These are phyloP conservation scores for Aphodius granarius DNA, from an alignment of 2,888 invertebrate genomes.

Conservation along the genomic window DNA sequence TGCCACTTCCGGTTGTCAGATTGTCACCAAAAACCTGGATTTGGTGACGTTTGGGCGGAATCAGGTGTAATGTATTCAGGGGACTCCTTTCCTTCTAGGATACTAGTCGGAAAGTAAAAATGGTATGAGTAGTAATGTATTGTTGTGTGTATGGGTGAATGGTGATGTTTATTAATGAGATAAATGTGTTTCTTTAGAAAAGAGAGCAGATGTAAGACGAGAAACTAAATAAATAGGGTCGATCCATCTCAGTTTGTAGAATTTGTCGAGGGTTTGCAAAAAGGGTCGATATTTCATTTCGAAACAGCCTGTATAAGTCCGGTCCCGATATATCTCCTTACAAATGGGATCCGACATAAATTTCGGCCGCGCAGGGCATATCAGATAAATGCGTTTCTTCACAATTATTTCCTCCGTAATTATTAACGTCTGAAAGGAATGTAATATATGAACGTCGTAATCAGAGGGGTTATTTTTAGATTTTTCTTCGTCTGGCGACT, in stretches of 20 bases:
- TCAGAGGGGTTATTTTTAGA: neutral
- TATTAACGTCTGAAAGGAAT: neutral
- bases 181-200: neutral
- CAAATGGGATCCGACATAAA: neutral
- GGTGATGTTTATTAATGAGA: neutral
- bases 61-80: too few species aligned
- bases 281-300: neutral
- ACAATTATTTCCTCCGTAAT: neutral
- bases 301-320: neutral
- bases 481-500: neutral
- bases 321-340: neutral
- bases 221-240: neutral
- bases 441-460: neutral
- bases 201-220: neutral
- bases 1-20: too few species aligned
- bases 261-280: neutral
- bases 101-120: too few species aligned
- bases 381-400: neutral
- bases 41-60: too few species aligned
- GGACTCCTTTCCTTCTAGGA: too few species aligned
- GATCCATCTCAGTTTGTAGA: neutral
- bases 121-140: neutral
- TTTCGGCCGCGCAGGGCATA: neutral
- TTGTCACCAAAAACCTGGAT: too few species aligned
- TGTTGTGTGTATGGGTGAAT: too few species aligned